Percentiles rank a stretch among this genome's conserved stretches.
Evolutionary conservation across 2,113 vertebrate species (phyloP).

Genomic region (Gasterosteus aculeatus): DNA sequence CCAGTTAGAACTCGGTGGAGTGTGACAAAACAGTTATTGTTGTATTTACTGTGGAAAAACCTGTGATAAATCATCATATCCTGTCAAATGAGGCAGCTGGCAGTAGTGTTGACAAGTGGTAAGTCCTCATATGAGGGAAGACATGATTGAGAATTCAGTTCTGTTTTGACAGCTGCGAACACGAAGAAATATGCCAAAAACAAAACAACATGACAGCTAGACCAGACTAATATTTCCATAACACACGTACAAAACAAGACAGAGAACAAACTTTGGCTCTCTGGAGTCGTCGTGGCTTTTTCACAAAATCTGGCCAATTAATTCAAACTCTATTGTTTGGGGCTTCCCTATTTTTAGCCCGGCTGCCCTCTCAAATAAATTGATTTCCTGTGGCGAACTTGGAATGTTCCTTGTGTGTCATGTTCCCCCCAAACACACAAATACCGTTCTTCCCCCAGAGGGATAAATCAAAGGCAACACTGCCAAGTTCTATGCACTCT

Average conservation of each 20-base stretch:
- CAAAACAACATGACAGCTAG: conserved; percentile 72
- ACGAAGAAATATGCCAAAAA: conserved; percentile 67
- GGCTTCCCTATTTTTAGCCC: conserved; percentile 77
- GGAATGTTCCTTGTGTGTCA: conserved; percentile 70
- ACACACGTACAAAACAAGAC: conserved; percentile 66
- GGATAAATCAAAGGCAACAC: conserved; percentile 80
- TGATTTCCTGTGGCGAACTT: conserved; percentile 80
- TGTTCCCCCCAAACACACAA: conserved; percentile 61
- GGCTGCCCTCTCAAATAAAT: conserved; percentile 80
- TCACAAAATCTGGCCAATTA: conserved; percentile 78
- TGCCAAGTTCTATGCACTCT: conserved; percentile 65
- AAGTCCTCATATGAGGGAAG: conserved; percentile 63
- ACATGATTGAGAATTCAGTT: conserved; percentile 74
- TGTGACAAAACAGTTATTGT: conserved; percentile 85
- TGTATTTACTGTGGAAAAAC: conserved; percentile 71
- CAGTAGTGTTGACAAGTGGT: conserved; percentile 66
- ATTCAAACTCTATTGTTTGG: conserved; percentile 74
- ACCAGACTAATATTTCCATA: conserved; percentile 77
- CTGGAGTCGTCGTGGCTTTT: conserved; percentile 64
- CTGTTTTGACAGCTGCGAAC: conserved; percentile 74
- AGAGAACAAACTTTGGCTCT: conserved; percentile 77
- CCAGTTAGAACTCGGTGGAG: conserved; percentile 79
- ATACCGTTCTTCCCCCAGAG: conserved; percentile 67
- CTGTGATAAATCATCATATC: conserved; percentile 80
- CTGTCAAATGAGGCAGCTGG: conserved; percentile 76